These are phyloP conservation scores for Aromia moschata DNA, from an alignment of 2,888 invertebrate species.

Conservation along the genomic window DNA sequence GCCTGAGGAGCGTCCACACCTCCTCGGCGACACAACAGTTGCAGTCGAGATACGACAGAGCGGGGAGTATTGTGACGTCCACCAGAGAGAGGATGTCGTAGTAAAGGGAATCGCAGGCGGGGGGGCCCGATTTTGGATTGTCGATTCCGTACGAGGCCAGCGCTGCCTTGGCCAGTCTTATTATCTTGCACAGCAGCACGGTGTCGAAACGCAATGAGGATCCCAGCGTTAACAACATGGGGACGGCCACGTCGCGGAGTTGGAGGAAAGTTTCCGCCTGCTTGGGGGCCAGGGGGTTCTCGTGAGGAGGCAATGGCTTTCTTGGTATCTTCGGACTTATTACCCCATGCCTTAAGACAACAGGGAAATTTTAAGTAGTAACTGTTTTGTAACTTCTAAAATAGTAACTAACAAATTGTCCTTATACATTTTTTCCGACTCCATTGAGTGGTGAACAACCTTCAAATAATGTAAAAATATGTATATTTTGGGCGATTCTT, in stretches of 20 bases:
- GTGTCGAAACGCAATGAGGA: conserved; percentile 89
- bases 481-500: no score
- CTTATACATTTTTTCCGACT: no score
- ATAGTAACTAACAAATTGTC: no score
- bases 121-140: conserved; percentile 46
- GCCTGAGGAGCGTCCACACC: conserved; percentile 88
- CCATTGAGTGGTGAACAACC: no score
- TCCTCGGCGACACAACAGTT: conserved; percentile 98
- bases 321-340: conserved; percentile 77
- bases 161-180: conserved; percentile 65
- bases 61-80: conserved; percentile 89
- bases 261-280: conserved; percentile 77
- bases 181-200: conserved; percentile 88
- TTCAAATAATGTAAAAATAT: no score
- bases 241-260: conserved; percentile 79
- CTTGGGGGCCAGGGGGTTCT: conserved; percentile 70
- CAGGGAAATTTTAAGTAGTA: no score
- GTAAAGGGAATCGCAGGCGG: conserved; percentile 71
- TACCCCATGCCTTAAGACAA: conserved; percentile 76
- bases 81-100: conserved; percentile 86
- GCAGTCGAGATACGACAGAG: conserved; percentile 89
- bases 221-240: conserved; percentile 87
- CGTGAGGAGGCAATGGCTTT: conserved; percentile 64
- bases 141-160: conserved; percentile 55
- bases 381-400: no score